These are phyloP conservation scores for Grammomys surdaster DNA, from an alignment of 2,113 vertebrate species.

Conservation along the genomic window DNA sequence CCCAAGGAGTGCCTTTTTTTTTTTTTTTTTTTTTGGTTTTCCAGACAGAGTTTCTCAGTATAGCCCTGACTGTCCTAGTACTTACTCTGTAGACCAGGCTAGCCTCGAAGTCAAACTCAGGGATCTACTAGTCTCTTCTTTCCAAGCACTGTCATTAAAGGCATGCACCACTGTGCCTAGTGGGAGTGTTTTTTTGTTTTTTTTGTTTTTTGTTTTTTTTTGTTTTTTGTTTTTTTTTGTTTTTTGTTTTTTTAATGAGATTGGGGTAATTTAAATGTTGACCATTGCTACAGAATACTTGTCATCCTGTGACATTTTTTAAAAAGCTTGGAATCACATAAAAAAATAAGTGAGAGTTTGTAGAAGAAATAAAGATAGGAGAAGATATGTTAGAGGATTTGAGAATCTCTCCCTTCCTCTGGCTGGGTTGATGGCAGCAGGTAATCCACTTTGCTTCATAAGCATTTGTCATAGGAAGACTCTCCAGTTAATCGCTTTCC, in stretches of 20 bases:
- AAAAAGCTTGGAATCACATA: slow-evolving; percentile 42
- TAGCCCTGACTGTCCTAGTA: too few relatives aligned
- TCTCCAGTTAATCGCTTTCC: slow-evolving; percentile 8
- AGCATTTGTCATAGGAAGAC: slow-evolving; percentile 28
- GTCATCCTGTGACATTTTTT: neutral
- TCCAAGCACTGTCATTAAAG: too few relatives aligned
- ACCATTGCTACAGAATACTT: slow-evolving; percentile 32
- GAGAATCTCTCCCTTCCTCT: neutral
- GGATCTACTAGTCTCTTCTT: too few relatives aligned
- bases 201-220: neutral
- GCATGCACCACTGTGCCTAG: too few relatives aligned
- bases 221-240: neutral
- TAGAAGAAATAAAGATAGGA: neutral
- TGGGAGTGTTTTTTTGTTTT: slow-evolving; percentile 8
- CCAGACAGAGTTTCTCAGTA: too few relatives aligned
- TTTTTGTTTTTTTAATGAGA: neutral
- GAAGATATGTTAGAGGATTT: slow-evolving; percentile 5
- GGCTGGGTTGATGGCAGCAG: neutral
- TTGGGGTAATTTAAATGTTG: slow-evolving; percentile 58
- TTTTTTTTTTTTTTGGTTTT: slow-evolving; percentile 23
- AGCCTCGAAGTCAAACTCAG: too few relatives aligned
- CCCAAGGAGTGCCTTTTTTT: slow-evolving; percentile 43
- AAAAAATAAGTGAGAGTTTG: neutral
- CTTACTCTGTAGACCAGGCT: too few relatives aligned
- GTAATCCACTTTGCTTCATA: slow-evolving; percentile 55